Percentiles rank a stretch among this genome's conserved stretches.
Conservation (phyloP, 2,797 vertebrate genomes). For the Pantherophis alleghaniensis region DNA sequence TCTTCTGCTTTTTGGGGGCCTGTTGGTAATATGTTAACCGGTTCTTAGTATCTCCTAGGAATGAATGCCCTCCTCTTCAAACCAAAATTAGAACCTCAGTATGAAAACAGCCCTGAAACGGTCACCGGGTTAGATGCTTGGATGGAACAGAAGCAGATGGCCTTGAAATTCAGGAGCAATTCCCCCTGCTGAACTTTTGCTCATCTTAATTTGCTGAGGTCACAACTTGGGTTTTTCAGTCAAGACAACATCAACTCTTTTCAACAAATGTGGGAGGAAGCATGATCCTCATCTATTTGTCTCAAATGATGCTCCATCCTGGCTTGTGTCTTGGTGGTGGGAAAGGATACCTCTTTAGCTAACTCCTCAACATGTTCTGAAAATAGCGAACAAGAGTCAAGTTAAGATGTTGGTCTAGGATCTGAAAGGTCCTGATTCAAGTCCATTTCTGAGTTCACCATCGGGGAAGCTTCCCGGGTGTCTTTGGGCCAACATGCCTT, state of each 20-base stretch:
- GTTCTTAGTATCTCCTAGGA: not conserved
- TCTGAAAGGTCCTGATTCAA: not conserved
- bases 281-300: not conserved
- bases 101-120: not conserved
- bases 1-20: constrained; percentile 3
- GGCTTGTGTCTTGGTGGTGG: not conserved
- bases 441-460: not conserved
- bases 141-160: not conserved
- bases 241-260: not conserved
- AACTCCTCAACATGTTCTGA: not conserved
- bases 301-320: not conserved
- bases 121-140: not conserved
- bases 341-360: not conserved
- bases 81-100: not conserved
- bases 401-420: not conserved
- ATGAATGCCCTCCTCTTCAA: not conserved
- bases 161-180: not conserved
- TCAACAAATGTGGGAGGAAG: not conserved
- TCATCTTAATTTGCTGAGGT: not conserved
- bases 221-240: not conserved
- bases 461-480: not conserved
- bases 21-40: not conserved
- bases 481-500: not conserved
- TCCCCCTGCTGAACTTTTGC: not conserved
- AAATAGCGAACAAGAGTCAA: not conserved